Evolutionary conservation across 2,113 vertebrate species (phyloP).

Genomic region (Lampris megalopsis): DNA sequence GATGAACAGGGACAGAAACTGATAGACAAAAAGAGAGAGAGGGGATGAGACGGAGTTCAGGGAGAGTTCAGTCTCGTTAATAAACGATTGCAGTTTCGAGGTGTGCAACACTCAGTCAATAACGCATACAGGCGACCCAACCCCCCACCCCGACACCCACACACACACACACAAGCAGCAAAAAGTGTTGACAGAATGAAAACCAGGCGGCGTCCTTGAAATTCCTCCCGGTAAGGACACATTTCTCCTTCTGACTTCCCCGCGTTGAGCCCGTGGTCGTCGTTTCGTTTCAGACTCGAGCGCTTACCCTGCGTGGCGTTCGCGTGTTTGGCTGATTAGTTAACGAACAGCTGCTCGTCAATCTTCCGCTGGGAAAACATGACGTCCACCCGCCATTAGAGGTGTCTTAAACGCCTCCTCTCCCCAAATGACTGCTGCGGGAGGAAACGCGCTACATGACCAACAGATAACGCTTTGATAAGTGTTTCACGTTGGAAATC

Average conservation of each 20-base stretch:
- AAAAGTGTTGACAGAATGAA: constrained; percentile 45
- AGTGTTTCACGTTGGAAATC: too few species aligned
- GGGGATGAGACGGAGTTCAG: constrained; percentile 41
- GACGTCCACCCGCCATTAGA: too few species aligned
- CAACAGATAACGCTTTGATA: too few species aligned
- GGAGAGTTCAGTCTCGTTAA: constrained; percentile 61
- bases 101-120: constrained; percentile 45
- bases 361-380: too few species aligned
- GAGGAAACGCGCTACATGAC: too few species aligned
- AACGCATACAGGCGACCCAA: constrained; percentile 7
- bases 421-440: too few species aligned
- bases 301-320: constrained; percentile 35
- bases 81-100: constrained; percentile 45
- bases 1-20: too few species aligned
- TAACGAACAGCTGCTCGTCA: too few species aligned
- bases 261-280: neutral
- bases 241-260: constrained; percentile 19
- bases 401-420: too few species aligned
- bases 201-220: constrained; percentile 43
- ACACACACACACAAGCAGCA: constrained; percentile 1
- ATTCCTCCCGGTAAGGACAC: constrained; percentile 9
- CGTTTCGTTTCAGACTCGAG: constrained; percentile 41
- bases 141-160: too few species aligned
- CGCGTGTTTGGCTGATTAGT: too few species aligned
- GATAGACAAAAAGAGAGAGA: neutral